Conservation (phyloP, 2,113 vertebrate species). For the Ictalurus punctatus region DNA sequence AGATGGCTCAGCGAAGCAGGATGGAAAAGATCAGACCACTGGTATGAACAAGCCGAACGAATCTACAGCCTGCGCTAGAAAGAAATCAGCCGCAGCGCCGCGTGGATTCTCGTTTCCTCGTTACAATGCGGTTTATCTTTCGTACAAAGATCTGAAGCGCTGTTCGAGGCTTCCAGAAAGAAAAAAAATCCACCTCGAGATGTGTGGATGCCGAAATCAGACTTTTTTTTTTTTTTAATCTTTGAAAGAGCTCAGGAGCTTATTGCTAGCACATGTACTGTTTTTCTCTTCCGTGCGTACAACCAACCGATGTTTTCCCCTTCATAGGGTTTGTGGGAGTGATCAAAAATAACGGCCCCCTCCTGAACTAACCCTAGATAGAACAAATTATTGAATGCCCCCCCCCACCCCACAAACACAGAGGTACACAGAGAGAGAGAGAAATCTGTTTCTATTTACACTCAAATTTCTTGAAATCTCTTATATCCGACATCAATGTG, state of each 20-base stretch:
- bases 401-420: background rate
- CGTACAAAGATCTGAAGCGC: background rate
- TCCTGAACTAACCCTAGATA: background rate
- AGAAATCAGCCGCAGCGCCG: background rate
- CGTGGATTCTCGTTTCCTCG: background rate
- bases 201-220: background rate
- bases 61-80: background rate
- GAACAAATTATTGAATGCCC: background rate
- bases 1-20: too few species aligned
- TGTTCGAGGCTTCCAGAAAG: background rate
- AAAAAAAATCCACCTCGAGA: background rate
- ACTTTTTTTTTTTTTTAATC: background rate
- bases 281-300: background rate
- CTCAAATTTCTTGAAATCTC: background rate
- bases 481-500: background rate
- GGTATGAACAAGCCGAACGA: too few species aligned
- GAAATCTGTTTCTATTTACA: background rate
- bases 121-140: background rate
- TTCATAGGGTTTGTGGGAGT: background rate
- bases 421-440: background rate
- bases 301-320: background rate
- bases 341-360: conserved; percentile 9
- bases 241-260: background rate
- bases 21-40: background rate
- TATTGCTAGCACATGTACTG: background rate